A percentile compares a stretch with the other conserved stretches of the same genome.
Conservation (phyloP, 1,140 invertebrate species). For the Trichonephila clavipes region DNA sequence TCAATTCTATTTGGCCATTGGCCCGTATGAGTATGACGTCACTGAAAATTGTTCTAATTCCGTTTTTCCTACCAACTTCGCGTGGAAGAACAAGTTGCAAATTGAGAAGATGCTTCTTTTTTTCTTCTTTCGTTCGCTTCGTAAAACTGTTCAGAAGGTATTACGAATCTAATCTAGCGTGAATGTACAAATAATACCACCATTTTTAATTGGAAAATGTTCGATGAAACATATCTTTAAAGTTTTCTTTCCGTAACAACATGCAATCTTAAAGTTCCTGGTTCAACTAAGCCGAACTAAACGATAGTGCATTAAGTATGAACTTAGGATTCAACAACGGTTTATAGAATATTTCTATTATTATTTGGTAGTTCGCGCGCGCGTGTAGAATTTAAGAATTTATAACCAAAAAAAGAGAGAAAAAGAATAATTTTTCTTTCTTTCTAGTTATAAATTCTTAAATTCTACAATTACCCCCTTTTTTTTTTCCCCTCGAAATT, state of each 20-base stretch:
- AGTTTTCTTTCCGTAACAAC: not conserved
- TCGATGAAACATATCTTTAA: not conserved
- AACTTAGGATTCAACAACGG: too few species aligned
- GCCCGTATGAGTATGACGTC: conserved; percentile 65
- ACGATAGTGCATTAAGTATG: too few species aligned
- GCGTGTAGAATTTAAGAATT: too few species aligned
- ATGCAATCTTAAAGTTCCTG: too few species aligned
- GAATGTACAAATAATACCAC: not conserved
- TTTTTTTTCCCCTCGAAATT: too few species aligned
- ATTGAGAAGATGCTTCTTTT: not conserved
- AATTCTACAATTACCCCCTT: too few species aligned
- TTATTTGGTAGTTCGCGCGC: too few species aligned
- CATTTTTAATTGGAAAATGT: not conserved
- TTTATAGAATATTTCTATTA: too few species aligned
- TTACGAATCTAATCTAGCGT: not conserved
- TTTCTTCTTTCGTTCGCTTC: not conserved
- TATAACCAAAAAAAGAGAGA: too few species aligned
- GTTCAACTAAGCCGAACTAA: too few species aligned
- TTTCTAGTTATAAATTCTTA: too few species aligned
- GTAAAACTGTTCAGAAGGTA: not conserved
- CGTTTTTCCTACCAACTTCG: conserved; percentile 33
- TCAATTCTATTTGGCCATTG: conserved; percentile 60
- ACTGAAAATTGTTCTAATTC: conserved; percentile 55
- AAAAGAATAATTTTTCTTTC: too few species aligned
- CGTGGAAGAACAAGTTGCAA: conserved; percentile 27